A percentile compares a stretch with the other conserved stretches of the same genome.
phyloP scores from a whole-genome alignment of 2,113 vertebrate genomes.

The Sarotherodon lohbergeri region DNA sequence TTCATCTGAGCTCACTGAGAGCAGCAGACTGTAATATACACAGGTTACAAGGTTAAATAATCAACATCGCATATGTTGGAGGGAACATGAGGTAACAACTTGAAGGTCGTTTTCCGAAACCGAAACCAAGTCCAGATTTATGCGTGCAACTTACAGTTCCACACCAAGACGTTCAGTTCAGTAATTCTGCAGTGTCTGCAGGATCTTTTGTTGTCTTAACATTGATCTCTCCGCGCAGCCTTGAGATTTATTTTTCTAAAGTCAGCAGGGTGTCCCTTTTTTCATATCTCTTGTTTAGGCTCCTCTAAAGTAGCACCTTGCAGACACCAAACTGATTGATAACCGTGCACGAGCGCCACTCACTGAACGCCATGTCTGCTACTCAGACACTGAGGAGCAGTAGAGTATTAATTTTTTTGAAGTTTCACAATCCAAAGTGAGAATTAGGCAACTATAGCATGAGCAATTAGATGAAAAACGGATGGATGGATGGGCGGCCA shows the following conservation, averaged over 20 bases:
- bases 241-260: neutral
- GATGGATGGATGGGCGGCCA: neutral
- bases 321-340: neutral
- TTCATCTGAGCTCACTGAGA: neutral
- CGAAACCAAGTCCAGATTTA: neutral
- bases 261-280: neutral
- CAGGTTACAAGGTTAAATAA: neutral
- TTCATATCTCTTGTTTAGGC: neutral
- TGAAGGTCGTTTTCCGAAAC: neutral
- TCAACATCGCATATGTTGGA: neutral
- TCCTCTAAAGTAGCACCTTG: neutral
- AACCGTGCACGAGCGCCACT: neutral
- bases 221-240: neutral
- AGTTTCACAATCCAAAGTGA: neutral
- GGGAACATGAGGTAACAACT: neutral
- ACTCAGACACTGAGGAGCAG: neutral
- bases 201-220: neutral
- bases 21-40: neutral
- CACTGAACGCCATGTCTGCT: neutral
- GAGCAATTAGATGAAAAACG: neutral
- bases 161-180: neutral
- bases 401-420: neutral
- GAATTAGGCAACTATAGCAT: constrained; percentile 19
- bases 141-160: neutral
- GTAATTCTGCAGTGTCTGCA: neutral